Evolutionary conservation across 2,113 vertebrate species (phyloP).

Genomic region (Andinoacara biseriatus): DNA sequence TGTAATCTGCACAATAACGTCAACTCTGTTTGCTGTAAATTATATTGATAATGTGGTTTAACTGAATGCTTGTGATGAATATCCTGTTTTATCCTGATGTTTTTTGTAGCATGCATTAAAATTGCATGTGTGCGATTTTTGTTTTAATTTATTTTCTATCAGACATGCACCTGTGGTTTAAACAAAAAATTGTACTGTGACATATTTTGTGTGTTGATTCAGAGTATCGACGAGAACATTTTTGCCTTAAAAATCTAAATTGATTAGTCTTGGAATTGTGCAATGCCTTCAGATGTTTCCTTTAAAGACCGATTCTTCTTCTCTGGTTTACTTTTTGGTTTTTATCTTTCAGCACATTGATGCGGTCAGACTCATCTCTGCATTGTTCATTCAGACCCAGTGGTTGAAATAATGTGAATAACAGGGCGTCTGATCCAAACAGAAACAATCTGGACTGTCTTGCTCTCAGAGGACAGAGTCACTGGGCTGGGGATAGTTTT

Average conservation of each 20-base stretch:
- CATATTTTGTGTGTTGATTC: conserved; percentile 73
- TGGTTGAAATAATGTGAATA: conserved; percentile 34
- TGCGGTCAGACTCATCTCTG: conserved; percentile 40
- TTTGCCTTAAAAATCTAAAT: conserved; percentile 92
- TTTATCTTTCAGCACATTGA: conserved; percentile 7
- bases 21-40: conserved; percentile 76
- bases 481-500: neutral
- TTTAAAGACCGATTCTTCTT: conserved; percentile 70
- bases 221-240: conserved; percentile 41
- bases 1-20: conserved; percentile 58
- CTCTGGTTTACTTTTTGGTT: neutral
- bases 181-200: conserved; percentile 73
- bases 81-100: conserved; percentile 45
- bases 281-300: conserved; percentile 84
- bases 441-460: conserved; percentile 7
- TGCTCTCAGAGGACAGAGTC: neutral
- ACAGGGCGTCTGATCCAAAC: conserved; percentile 18
- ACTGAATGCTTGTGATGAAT: conserved; percentile 81
- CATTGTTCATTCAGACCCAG: conserved; percentile 36
- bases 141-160: conserved; percentile 58
- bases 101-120: conserved; percentile 75
- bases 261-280: conserved; percentile 85
- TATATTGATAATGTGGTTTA: conserved; percentile 72
- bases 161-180: conserved; percentile 76
- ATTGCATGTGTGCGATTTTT: conserved; percentile 85